These are phyloP conservation scores for Oreohelix idahoensis DNA, from an alignment of 1,140 invertebrate genomes.

Conservation along the genomic window DNA sequence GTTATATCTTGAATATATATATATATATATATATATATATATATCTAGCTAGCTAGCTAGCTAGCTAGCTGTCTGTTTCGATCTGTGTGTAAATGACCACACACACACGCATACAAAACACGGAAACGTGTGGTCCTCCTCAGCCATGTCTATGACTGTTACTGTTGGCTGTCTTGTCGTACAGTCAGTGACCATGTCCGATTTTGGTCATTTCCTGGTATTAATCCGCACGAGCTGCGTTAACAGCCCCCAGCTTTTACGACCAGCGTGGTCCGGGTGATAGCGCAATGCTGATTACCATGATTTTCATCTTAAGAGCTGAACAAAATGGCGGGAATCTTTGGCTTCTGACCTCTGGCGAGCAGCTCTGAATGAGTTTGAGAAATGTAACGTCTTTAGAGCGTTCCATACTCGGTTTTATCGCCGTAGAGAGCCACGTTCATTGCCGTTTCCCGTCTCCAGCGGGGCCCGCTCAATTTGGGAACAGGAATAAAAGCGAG, in stretches of 20 bases:
- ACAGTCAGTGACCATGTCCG: background rate
- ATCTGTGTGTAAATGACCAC: too few relatives aligned
- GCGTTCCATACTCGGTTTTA: background rate
- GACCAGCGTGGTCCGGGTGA: background rate
- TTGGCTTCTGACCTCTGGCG: conserved; percentile 18
- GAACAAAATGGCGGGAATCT: conserved; percentile 27
- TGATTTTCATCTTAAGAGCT: conserved; percentile 18
- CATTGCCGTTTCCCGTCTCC: conserved; percentile 11
- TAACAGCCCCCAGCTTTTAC: conserved; percentile 23
- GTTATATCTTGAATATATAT: too few relatives aligned
- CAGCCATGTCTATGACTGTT: too few relatives aligned
- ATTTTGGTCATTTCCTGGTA: background rate
- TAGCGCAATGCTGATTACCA: conserved; percentile 10
- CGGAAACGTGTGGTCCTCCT: too few relatives aligned
- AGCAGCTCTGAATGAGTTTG: conserved; percentile 22
- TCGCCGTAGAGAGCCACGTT: background rate
- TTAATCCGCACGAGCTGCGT: conserved; percentile 13
- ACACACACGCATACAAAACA: too few relatives aligned
- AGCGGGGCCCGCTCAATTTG: conserved; percentile 13
- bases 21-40: too few relatives aligned
- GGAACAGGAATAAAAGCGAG: conserved; percentile 15
- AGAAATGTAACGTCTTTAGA: conserved; percentile 32
- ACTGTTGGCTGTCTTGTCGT: background rate
- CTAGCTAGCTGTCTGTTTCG: too few relatives aligned
- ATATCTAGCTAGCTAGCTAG: too few relatives aligned